Evolutionary conservation across 1,140 invertebrate species (phyloP).

Genomic region (Lerema accius): DNA sequence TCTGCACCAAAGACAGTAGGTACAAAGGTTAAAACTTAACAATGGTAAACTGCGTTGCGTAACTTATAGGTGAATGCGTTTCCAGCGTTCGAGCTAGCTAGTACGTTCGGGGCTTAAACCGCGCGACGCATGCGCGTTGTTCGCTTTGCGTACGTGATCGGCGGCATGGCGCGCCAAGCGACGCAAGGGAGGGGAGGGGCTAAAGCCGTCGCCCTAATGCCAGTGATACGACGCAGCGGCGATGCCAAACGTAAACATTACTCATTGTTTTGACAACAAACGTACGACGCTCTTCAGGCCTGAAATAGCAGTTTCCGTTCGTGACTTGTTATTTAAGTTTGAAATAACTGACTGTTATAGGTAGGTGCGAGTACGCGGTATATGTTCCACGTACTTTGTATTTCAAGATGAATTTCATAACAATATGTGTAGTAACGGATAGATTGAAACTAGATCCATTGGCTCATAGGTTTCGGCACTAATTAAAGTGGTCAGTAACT

Average conservation of each 20-base stretch:
- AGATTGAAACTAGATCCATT: no score
- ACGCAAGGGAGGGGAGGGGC: conserved; percentile 35
- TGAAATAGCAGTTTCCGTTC: background rate
- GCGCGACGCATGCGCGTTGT: conserved; percentile 59
- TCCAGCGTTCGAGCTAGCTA: background rate
- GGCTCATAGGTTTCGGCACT: no score
- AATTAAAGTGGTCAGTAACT: no score
- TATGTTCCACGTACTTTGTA: no score
- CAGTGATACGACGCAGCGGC: background rate
- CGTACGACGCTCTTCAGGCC: conserved; percentile 4
- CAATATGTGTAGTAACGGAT: no score
- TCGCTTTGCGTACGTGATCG: conserved; percentile 70
- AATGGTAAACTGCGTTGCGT: no score
- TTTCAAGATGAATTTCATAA: no score
- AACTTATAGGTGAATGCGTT: background rate
- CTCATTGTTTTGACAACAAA: conserved; percentile 32
- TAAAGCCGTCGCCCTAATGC: conserved; percentile 18
- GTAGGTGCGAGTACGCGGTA: no score
- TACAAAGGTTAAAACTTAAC: no score
- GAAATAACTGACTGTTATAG: no score
- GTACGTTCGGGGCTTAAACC: conserved; percentile 23
- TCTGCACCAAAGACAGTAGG: no score
- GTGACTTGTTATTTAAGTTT: no score
- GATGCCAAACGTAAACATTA: conserved; percentile 58
- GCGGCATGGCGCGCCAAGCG: conserved; percentile 55